These are phyloP conservation scores for Anser brachyrhynchus DNA, from an alignment of 2,113 vertebrate species.

Conservation along the genomic window DNA sequence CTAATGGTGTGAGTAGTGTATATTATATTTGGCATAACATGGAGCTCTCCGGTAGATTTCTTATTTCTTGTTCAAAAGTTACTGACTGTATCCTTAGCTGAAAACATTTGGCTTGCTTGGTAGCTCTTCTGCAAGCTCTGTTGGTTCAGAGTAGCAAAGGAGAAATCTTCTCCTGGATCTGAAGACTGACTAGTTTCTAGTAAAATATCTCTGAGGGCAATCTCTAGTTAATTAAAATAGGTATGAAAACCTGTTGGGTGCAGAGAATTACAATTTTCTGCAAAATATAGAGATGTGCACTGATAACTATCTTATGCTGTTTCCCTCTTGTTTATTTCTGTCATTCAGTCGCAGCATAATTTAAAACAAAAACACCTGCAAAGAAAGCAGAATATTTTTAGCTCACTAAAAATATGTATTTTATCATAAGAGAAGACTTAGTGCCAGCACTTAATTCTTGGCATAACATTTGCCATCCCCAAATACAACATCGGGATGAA, in stretches of 20 bases:
- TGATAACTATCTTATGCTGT: neutral
- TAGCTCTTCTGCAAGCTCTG: neutral
- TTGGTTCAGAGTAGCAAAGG: neutral
- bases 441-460: slow-evolving; percentile 33
- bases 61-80: neutral
- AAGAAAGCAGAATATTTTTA: slow-evolving; percentile 52
- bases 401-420: slow-evolving; percentile 39
- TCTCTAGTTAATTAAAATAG: slow-evolving; percentile 24
- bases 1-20: neutral
- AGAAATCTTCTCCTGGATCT: neutral
- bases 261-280: slow-evolving; percentile 9
- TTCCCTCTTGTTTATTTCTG: slow-evolving; percentile 36
- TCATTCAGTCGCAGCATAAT: slow-evolving; percentile 9
- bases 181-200: neutral
- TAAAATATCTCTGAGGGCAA: neutral
- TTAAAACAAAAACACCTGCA: slow-evolving; percentile 60
- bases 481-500: slow-evolving; percentile 9
- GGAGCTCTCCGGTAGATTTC: neutral
- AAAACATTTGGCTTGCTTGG: neutral
- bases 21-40: neutral
- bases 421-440: slow-evolving; percentile 30
- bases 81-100: neutral
- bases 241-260: neutral
- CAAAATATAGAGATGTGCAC: neutral
- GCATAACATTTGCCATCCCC: slow-evolving; percentile 21